phyloP scores from a whole-genome alignment of 2,888 invertebrate genomes.

The Netelia virgata region DNA sequence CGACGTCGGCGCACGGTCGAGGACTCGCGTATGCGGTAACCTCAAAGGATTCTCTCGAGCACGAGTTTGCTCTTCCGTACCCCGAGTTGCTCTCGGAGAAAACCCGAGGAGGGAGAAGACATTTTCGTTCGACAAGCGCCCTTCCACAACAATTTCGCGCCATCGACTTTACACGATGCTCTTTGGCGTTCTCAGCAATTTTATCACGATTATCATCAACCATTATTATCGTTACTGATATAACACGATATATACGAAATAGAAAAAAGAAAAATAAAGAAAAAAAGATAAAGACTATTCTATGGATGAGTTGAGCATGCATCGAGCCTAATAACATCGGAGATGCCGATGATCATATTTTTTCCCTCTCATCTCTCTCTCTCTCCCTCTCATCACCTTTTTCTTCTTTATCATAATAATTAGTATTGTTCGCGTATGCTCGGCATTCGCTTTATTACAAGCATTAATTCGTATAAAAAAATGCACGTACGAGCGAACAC shows the following conservation, averaged over 20 bases:
- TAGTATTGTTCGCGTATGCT: constrained; percentile 61
- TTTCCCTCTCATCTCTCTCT: not conserved
- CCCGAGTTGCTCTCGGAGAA: not conserved
- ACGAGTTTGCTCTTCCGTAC: constrained; percentile 48
- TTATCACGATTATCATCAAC: constrained; percentile 33
- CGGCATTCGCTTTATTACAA: constrained; percentile 46
- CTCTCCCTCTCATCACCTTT: not conserved
- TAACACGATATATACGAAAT: not conserved
- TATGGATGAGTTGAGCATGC: constrained; percentile 43
- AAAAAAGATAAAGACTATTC: not conserved
- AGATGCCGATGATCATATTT: constrained; percentile 47
- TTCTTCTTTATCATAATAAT: constrained; percentile 43
- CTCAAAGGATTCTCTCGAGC: constrained; percentile 57
- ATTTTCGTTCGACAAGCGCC: constrained; percentile 6
- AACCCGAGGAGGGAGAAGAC: not conserved
- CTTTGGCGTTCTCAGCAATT: constrained; percentile 16
- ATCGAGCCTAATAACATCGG: constrained; percentile 55
- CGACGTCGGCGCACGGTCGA: constrained; percentile 17
- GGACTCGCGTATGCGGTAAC: constrained; percentile 47
- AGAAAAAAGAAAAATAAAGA: constrained; percentile 13
- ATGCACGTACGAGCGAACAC: constrained; percentile 25
- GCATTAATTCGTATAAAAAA: constrained; percentile 35
- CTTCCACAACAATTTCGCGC: constrained; percentile 13
- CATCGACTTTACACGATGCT: constrained; percentile 20
- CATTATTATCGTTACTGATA: constrained; percentile 18